Base-by-base conservation (phyloP, 2,888 invertebrate species). In the Pollenia labialis region DNA sequence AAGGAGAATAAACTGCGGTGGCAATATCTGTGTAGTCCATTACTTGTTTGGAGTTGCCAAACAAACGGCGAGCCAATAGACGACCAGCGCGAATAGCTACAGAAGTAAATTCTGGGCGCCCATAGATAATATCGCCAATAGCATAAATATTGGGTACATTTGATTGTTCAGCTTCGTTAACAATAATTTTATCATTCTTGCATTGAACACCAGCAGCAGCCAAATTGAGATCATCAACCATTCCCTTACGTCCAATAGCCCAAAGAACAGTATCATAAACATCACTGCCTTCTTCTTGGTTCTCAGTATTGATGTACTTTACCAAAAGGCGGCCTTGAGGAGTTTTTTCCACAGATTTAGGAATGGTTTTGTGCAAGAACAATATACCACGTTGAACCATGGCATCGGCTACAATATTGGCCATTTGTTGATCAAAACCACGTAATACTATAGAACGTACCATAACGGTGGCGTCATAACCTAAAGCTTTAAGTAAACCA, bases 381-480 rank as follows among this genome's bases (percentile, higher is more conserved):
- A 95, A 95, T 56, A 98, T 95, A 12, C 97, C 97, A 87, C 95
- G 96, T 89, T 96, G 95, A 87, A 95, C 94, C 97, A 98, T 97
- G 91, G 97, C 96, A 81, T 95, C 95, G 76, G 95, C 95, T 83
- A 98, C 95, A 89, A 97, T 94, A 62, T 94, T 94, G 14, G 98
- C 97, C 97, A 98, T 98, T 95, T 98, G 98, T 92, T 97, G 97
- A 94, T 98, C 98, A 93, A 98, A 98, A 42, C 97, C 98, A 89
- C 98, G 95, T 87, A 98, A 94, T 14, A 97, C 95, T 88, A 98
- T 96, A 0, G 98, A 98, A 4, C 98, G 95, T 0, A 98, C 96
- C 96, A 98, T 96, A 56, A 98, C 95, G 1, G 98, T 97, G 1
- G 97, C 95, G 85, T 97, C 96, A 92, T 95, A 97, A 10, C 98